A percentile compares a stretch with the other conserved stretches of the same genome.
phyloP scores from a whole-genome alignment of 2,888 invertebrate species.

The Diaprepes abbreviatus region DNA sequence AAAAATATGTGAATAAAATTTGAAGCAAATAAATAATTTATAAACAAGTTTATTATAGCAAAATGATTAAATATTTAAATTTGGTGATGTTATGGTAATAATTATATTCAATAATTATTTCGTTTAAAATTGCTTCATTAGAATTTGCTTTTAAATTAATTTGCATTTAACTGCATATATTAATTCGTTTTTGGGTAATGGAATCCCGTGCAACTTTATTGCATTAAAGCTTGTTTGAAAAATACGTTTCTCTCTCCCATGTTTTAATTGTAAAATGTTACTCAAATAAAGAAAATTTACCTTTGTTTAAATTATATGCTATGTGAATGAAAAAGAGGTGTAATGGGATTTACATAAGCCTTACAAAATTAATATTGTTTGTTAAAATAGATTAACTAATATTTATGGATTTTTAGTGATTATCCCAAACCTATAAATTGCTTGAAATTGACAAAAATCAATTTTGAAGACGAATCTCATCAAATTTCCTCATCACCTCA shows the following conservation, averaged over 20 bases:
- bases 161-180: constrained; percentile 11
- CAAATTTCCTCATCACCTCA: too few relatives aligned
- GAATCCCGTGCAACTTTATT: constrained; percentile 3
- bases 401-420: too few relatives aligned
- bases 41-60: not conserved
- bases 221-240: not conserved
- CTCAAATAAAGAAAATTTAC: not conserved
- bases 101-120: constrained; percentile 2
- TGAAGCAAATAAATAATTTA: not conserved
- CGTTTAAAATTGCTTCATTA: constrained; percentile 9
- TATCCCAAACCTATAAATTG: too few relatives aligned
- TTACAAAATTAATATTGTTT: too few relatives aligned
- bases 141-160: constrained; percentile 22
- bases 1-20: not conserved
- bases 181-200: not conserved
- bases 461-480: too few relatives aligned
- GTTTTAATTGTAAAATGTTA: not conserved
- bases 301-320: not conserved
- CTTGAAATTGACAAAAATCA: too few relatives aligned
- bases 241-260: not conserved
- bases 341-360: not conserved
- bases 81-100: not conserved
- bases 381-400: too few relatives aligned
- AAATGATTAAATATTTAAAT: constrained; percentile 14
- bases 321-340: not conserved